Conservation (phyloP, 2,888 invertebrate genomes). For the Xestobium rufovillosum region DNA sequence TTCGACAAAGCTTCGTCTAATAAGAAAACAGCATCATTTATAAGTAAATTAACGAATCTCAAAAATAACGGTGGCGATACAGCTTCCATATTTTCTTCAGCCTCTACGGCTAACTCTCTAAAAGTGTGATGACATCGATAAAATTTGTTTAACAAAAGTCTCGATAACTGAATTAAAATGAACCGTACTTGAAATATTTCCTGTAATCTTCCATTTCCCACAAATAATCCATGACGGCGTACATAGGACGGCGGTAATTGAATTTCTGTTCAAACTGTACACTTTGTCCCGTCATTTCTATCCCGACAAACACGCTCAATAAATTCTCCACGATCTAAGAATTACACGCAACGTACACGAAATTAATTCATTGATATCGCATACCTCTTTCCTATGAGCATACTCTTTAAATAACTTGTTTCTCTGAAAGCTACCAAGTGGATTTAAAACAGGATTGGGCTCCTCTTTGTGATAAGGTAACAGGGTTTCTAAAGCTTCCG, state of each 20-base stretch:
- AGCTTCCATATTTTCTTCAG: slow-evolving; percentile 83
- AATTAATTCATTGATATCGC: too few species aligned
- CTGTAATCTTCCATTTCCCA: slow-evolving; percentile 78
- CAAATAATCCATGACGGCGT: slow-evolving; percentile 83
- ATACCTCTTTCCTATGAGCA: slow-evolving; percentile 63
- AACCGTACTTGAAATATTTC: slow-evolving; percentile 62
- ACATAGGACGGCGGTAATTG: slow-evolving; percentile 93
- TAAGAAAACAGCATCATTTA: slow-evolving; percentile 95
- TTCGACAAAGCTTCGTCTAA: slow-evolving; percentile 86
- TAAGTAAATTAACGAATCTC: slow-evolving; percentile 90
- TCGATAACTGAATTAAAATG: background rate
- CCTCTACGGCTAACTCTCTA: slow-evolving; percentile 68
- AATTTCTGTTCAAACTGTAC: slow-evolving; percentile 97
- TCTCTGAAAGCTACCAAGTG: slow-evolving; percentile 51
- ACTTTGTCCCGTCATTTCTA: slow-evolving; percentile 94
- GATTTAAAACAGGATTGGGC: slow-evolving; percentile 37
- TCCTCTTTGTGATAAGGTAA: slow-evolving; percentile 65
- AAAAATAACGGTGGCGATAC: slow-evolving; percentile 87
- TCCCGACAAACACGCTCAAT: slow-evolving; percentile 90
- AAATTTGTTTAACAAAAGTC: slow-evolving; percentile 3
- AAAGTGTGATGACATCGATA: slow-evolving; percentile 24
- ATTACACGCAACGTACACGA: slow-evolving; percentile 10
- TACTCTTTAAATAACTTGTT: slow-evolving; percentile 72
- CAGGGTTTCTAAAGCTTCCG: slow-evolving; percentile 82
- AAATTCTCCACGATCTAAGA: slow-evolving; percentile 70